Evolutionary conservation across 2,113 vertebrate genomes (phyloP).

Genomic region (Orycteropus afer): DNA sequence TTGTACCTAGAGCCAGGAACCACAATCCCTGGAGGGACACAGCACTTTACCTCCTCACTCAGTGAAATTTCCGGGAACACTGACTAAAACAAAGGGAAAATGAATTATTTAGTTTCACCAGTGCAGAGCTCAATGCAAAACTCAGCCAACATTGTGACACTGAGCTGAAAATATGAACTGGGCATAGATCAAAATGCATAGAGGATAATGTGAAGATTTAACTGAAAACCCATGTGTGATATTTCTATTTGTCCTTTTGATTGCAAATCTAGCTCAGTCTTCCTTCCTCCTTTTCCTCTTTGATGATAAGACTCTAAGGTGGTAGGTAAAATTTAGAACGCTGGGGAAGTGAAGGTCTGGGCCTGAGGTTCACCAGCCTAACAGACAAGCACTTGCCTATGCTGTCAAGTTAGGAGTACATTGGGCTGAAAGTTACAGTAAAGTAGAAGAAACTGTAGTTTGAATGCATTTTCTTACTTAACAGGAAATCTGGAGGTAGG

Average conservation of each 20-base stretch:
- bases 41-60: not conserved
- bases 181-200: accelerated
- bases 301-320: not conserved
- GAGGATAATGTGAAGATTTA: not conserved
- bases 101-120: not conserved
- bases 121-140: not conserved
- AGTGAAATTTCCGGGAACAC: not conserved
- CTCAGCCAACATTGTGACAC: not conserved
- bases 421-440: not conserved
- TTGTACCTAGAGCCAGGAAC: no score
- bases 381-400: not conserved
- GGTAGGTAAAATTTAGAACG: not conserved
- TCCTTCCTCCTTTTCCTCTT: not conserved
- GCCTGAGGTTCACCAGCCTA: not conserved
- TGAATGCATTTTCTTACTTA: not conserved
- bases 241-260: not conserved
- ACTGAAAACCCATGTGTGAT: accelerated
- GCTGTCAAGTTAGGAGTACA: no score
- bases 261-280: not conserved
- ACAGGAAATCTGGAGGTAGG: not conserved
- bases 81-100: not conserved
- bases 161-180: accelerated
- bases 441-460: not conserved
- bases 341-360: not conserved
- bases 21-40: not conserved